Evolutionary conservation across 2,113 vertebrate genomes (phyloP).

Genomic region (Pterocles orientalis): DNA sequence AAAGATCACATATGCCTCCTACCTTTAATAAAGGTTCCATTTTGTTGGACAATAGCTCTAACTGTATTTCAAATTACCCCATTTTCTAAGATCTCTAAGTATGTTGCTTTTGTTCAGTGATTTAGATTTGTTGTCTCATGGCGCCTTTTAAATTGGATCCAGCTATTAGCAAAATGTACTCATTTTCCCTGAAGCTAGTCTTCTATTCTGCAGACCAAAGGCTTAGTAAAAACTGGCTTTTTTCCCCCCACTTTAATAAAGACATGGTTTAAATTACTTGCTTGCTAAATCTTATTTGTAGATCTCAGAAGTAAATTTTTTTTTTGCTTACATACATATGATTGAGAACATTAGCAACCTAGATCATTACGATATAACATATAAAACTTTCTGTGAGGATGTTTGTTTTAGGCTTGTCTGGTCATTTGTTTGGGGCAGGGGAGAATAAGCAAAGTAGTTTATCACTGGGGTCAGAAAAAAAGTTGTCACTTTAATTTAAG

Average conservation of each 20-base stretch:
- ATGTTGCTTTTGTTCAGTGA: constrained; percentile 23
- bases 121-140: constrained; percentile 22
- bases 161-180: constrained; percentile 50
- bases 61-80: background rate
- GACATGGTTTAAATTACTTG: constrained; percentile 34
- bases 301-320: constrained; percentile 3
- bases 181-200: constrained; percentile 29
- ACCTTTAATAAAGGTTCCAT: background rate
- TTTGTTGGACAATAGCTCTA: background rate
- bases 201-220: constrained; percentile 12
- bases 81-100: background rate
- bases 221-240: background rate
- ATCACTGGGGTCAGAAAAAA: background rate
- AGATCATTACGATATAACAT: background rate
- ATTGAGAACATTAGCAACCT: background rate
- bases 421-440: background rate
- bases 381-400: background rate
- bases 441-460: background rate
- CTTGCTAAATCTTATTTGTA: background rate
- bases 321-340: background rate
- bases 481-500: background rate
- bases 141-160: constrained; percentile 54
- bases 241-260: background rate
- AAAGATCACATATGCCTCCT: background rate
- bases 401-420: background rate